A percentile compares a stretch with the other conserved stretches of the same genome.
Evolutionary conservation across 2,113 vertebrate species (phyloP).

Genomic region (Pseudopipra pipra): DNA sequence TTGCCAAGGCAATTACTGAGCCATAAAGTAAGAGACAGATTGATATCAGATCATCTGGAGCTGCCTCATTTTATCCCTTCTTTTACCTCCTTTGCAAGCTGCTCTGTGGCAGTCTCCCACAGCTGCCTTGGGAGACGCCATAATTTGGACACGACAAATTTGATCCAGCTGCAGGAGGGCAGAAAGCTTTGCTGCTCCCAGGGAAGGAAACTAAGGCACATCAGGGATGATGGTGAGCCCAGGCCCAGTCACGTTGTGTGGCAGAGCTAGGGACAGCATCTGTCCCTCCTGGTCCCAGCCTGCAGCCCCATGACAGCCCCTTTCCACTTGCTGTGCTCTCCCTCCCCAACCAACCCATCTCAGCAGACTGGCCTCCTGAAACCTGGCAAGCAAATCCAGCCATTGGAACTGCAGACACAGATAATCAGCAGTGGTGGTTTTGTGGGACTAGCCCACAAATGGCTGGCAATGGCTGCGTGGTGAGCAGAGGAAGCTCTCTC

Average conservation of each 20-base stretch:
- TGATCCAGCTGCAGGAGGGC: not conserved
- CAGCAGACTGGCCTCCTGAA: not conserved
- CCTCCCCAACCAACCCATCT: not conserved
- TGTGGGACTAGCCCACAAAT: constrained; percentile 71
- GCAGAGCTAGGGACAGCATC: not conserved
- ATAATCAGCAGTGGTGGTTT: constrained; percentile 68
- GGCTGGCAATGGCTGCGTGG: constrained; percentile 67
- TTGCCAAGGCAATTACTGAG: constrained; percentile 41
- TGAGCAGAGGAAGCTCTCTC: constrained; percentile 60
- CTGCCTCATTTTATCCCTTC: constrained; percentile 5
- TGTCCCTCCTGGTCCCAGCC: not conserved
- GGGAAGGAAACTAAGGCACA: not conserved
- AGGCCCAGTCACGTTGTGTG: not conserved
- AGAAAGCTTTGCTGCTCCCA: not conserved
- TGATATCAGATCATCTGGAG: constrained; percentile 48
- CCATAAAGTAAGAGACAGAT: constrained; percentile 35
- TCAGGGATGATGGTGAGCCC: not conserved
- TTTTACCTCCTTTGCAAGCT: constrained; percentile 33
- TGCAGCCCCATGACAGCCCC: not conserved
- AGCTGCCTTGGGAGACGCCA: not conserved
- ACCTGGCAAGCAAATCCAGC: constrained; percentile 6
- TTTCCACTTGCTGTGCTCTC: not conserved
- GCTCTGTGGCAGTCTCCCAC: not conserved
- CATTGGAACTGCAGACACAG: constrained; percentile 10
- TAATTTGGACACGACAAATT: not conserved